phyloP scores from a whole-genome alignment of 35 echinoderm and acorn worm genomes.

The Ptychodera flava region DNA sequence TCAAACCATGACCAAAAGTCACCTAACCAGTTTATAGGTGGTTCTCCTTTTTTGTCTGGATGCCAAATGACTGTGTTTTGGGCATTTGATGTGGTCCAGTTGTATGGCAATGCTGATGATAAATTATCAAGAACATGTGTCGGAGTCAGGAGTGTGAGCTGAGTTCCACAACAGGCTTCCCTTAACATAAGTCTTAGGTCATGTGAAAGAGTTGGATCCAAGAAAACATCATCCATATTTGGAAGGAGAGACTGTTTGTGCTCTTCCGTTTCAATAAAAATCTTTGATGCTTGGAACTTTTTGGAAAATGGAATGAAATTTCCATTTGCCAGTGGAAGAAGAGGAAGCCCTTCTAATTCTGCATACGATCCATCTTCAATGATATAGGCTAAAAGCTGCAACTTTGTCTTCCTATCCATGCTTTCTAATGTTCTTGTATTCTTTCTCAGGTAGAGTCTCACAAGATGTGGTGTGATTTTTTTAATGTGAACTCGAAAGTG shows the following conservation, averaged over 20 bases:
- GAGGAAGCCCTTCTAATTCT: constrained; percentile 22
- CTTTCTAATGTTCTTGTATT: constrained; percentile 5
- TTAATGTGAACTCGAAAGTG: background rate
- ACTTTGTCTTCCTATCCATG: constrained; percentile 28
- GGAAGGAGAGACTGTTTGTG: background rate
- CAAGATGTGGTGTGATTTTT: constrained; percentile 16
- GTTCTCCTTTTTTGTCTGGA: background rate
- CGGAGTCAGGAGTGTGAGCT: background rate
- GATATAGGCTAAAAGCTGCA: constrained; percentile 40
- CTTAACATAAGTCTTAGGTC: background rate
- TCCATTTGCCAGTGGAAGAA: constrained; percentile 43
- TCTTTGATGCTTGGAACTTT: background rate
- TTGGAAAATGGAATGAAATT: constrained; percentile 22
- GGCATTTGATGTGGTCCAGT: background rate
- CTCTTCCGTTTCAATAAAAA: background rate
- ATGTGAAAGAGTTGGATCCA: background rate
- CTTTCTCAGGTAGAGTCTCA: constrained; percentile 9
- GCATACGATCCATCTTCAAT: background rate
- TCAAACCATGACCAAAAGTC: background rate
- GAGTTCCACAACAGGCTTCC: background rate
- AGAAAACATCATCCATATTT: background rate
- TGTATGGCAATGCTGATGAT: background rate
- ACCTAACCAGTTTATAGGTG: background rate
- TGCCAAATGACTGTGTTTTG: background rate
- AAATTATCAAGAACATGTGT: background rate